Evolutionary conservation across 2,888 invertebrate genomes (phyloP).

Genomic region (Eupithecia centaureata): DNA sequence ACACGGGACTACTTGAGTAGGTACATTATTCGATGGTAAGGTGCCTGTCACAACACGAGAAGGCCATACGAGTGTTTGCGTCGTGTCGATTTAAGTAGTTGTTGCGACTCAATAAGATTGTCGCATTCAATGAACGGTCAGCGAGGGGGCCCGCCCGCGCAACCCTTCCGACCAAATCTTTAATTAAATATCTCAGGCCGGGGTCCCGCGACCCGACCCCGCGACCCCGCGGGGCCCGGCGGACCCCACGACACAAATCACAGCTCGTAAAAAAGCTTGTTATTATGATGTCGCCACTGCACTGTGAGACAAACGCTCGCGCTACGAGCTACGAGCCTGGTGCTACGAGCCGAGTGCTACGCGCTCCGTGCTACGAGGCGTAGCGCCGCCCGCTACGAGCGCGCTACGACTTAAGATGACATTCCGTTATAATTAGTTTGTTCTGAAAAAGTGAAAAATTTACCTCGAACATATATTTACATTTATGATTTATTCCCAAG

Average conservation of each 20-base stretch:
- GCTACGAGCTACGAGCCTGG: background rate
- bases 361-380: background rate
- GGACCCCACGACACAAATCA: slow-evolving; percentile 55
- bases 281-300: background rate
- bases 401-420: slow-evolving; percentile 33
- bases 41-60: background rate
- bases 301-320: background rate
- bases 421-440: too few relatives aligned
- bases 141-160: slow-evolving; percentile 26
- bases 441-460: background rate
- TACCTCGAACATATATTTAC: too few relatives aligned
- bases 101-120: slow-evolving; percentile 33
- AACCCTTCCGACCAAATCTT: slow-evolving; percentile 54
- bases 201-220: slow-evolving; percentile 38
- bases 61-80: slow-evolving; percentile 22
- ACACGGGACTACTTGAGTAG: background rate
- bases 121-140: slow-evolving; percentile 31
- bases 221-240: slow-evolving; percentile 23
- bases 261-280: slow-evolving; percentile 55
- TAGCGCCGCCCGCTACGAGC: too few relatives aligned
- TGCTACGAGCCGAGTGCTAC: background rate
- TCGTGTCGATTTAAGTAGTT: slow-evolving; percentile 26
- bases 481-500: too few relatives aligned
- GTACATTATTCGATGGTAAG: background rate
- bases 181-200: slow-evolving; percentile 54